Conservation (phyloP, 2,797 vertebrate genomes). For the Oceanodroma leucorhoa region DNA sequence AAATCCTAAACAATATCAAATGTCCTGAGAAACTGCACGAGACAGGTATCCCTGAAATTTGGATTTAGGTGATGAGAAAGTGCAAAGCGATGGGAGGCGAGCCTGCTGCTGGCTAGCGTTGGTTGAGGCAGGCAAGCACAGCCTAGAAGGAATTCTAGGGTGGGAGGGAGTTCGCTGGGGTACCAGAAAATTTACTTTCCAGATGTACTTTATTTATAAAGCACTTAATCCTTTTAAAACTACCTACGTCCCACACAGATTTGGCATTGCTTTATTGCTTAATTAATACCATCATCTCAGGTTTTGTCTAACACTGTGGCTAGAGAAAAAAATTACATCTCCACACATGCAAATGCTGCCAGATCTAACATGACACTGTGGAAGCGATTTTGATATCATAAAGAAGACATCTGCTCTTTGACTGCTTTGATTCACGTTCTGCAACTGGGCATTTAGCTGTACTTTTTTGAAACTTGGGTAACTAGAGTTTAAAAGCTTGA, state of each 20-base stretch:
- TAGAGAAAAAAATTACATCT: not conserved
- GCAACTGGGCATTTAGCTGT: not conserved
- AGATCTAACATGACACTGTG: not conserved
- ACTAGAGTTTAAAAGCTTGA: not conserved
- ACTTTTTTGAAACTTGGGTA: not conserved
- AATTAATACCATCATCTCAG: conserved; percentile 36
- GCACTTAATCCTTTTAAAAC: conserved; percentile 23
- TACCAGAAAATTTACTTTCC: conserved; percentile 39
- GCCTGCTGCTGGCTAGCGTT: not conserved
- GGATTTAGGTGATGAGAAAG: not conserved
- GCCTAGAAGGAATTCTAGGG: not conserved
- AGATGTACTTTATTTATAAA: conserved; percentile 60
- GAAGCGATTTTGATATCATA: not conserved
- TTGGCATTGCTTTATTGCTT: conserved; percentile 5
- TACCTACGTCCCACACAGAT: conserved; percentile 39
- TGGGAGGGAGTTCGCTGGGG: not conserved
- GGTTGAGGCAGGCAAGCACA: not conserved
- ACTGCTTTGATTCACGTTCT: not conserved
- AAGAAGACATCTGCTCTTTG: not conserved
- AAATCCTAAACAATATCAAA: not conserved
- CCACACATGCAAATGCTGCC: not conserved
- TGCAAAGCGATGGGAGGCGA: not conserved
- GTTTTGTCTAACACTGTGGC: not conserved
- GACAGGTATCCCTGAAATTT: not conserved
- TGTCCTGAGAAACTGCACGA: not conserved